Conservation (phyloP, 2,113 vertebrate genomes). For the Cyanoliseus patagonus region DNA sequence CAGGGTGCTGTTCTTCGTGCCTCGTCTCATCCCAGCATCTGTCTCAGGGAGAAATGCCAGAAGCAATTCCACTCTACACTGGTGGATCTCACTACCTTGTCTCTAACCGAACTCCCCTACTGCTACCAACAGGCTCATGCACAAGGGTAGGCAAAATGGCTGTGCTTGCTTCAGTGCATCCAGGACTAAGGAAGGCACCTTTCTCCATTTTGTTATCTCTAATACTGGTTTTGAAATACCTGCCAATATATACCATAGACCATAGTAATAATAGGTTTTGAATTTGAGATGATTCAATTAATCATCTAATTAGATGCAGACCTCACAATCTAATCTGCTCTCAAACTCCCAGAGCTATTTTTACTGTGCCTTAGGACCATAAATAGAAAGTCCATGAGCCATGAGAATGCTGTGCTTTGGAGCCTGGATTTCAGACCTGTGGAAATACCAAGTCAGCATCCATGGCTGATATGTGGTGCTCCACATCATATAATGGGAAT, state of each 20-base stretch:
- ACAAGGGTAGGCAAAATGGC: background rate
- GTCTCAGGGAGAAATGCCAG: background rate
- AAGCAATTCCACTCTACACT: fast-evolving
- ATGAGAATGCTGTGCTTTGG: background rate
- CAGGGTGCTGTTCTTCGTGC: background rate
- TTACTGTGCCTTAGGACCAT: background rate
- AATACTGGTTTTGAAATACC: background rate
- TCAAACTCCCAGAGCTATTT: background rate
- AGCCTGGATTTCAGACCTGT: background rate
- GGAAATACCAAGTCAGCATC: background rate
- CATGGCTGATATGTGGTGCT: background rate
- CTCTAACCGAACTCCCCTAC: too few relatives aligned
- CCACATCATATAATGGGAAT: background rate
- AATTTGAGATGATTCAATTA: background rate
- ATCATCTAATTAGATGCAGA: background rate
- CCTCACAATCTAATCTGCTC: background rate
- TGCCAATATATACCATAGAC: background rate
- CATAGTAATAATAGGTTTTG: background rate
- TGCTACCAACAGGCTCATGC: background rate
- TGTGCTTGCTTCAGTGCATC: background rate
- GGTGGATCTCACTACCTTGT: background rate
- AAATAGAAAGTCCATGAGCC: background rate
- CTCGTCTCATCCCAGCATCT: fast-evolving
- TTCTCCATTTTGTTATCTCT: background rate
- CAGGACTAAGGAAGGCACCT: background rate